Percentiles rank a stretch among this genome's conserved stretches.
These are phyloP conservation scores for Scomberomorus guttatus DNA, from an alignment of 2,797 vertebrate species.

Conservation along the genomic window DNA sequence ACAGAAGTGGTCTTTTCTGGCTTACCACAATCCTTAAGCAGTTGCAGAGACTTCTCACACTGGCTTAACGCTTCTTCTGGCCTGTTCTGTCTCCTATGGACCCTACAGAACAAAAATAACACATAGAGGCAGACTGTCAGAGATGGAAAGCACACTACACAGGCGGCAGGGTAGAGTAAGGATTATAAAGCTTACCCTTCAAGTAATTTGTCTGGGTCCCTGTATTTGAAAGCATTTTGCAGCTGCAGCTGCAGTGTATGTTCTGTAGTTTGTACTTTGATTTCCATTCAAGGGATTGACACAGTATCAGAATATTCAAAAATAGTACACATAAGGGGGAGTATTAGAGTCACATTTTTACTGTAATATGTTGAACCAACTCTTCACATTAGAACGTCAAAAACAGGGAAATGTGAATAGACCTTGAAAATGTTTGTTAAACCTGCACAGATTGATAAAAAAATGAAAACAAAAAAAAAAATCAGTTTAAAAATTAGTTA, in stretches of 20 bases:
- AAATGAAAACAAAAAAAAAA: too few species aligned
- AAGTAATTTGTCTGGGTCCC: background rate
- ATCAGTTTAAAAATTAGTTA: background rate
- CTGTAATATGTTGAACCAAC: too few species aligned
- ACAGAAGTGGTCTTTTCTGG: conserved; percentile 75
- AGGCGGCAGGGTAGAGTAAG: background rate
- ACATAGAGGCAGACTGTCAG: conserved; percentile 22
- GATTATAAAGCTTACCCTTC: background rate
- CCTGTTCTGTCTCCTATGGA: conserved; percentile 79
- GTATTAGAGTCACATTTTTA: too few species aligned
- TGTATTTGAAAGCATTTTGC: background rate
- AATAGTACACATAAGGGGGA: background rate
- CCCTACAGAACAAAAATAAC: conserved; percentile 63
- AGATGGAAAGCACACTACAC: background rate
- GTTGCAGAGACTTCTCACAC: conserved; percentile 80
- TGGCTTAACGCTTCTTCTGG: conserved; percentile 74
- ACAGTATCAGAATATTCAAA: background rate
- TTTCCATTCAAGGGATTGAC: background rate
- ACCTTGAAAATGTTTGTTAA: too few species aligned
- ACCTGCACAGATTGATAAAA: too few species aligned
- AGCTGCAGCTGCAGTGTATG: background rate
- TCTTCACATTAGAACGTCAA: too few species aligned
- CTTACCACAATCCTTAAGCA: conserved; percentile 58
- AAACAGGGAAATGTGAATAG: too few species aligned
- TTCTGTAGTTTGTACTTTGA: background rate